Evolutionary conservation across 1,140 invertebrate species (phyloP), one percentile per base, ranked within the genome.

Genomic region (Hirudo medicinalis): DNA sequence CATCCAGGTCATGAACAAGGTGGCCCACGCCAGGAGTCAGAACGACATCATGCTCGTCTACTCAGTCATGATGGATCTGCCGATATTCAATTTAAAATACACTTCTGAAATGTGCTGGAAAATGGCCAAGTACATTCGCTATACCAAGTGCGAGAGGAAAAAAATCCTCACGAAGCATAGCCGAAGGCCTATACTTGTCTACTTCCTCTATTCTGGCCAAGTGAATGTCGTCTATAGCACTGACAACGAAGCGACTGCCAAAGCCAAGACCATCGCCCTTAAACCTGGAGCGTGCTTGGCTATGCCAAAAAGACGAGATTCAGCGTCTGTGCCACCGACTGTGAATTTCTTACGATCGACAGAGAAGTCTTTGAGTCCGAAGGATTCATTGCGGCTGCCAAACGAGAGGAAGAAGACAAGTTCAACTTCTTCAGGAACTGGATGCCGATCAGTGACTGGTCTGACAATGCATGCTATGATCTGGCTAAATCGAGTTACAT

Each of bases 161-260:
- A 63, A 32, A 63, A n/a, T 63, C 29, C 22, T 63, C 11, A 63
- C 57, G 22, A 22, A 25, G 29, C 29, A 22, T 2, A 63, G 19
- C 19, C 57, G 57, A 22, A 63, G 19, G 22, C 57, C 57, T 1
- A 63, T 63, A 22, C 22, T 22, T 11, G 57, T 63, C 29, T 63
- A 63, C 29, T 63, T 63, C 57, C 22, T 63, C 57, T 63, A 63
- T 22, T 63, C 57, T 25, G 57, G 57, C 29, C 22, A 63, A 63
- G 57, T 63, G 22, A 63, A 63, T 15, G 57, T 63, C 0, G 11
- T 63, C 3, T 63, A 15, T 22, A 22, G 19, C 29, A 32, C 3
- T 1, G 57, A 63, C 3, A 63, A 63, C 57, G 57, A 63, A 32
- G 11, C 11, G 8, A n/a, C 20, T 63, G 11, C 8, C 11, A 22